These are phyloP conservation scores for Platyrinchus mystaceus DNA, from an alignment of 2,797 vertebrate species.

Conservation along the genomic window DNA sequence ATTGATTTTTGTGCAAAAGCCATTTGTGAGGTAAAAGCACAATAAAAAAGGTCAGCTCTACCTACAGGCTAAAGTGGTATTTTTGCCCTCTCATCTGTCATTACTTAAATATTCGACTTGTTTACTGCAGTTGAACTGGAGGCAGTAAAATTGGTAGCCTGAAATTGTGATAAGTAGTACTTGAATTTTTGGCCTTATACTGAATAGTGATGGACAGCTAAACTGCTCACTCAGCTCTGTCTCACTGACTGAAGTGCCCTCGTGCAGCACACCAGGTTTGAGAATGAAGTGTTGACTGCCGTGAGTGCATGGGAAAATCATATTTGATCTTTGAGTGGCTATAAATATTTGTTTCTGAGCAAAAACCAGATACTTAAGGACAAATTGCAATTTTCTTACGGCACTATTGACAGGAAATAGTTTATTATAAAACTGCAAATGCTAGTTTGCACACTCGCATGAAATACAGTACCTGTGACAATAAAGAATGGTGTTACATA, in stretches of 20 bases:
- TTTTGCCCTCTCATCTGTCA: neutral
- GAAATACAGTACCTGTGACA: conserved; percentile 11
- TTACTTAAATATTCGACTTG: neutral
- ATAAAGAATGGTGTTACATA: neutral
- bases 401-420: neutral
- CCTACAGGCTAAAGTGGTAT: neutral
- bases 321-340: neutral
- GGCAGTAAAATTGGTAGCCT: neutral
- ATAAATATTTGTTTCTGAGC: neutral
- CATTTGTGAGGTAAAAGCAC: neutral
- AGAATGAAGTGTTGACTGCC: neutral
- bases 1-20: neutral
- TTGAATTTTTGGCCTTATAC: neutral
- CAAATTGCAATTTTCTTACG: neutral
- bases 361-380: neutral
- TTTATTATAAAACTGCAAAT: neutral
- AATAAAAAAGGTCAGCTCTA: neutral
- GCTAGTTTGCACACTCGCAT: neutral
- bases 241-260: neutral
- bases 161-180: neutral
- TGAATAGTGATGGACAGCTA: neutral
- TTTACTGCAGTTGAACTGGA: neutral
- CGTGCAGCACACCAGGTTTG: neutral
- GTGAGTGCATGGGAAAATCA: neutral
- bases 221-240: neutral